Evolutionary conservation across 2,888 invertebrate genomes (phyloP).

Genomic region (Drosophila conformis): DNA sequence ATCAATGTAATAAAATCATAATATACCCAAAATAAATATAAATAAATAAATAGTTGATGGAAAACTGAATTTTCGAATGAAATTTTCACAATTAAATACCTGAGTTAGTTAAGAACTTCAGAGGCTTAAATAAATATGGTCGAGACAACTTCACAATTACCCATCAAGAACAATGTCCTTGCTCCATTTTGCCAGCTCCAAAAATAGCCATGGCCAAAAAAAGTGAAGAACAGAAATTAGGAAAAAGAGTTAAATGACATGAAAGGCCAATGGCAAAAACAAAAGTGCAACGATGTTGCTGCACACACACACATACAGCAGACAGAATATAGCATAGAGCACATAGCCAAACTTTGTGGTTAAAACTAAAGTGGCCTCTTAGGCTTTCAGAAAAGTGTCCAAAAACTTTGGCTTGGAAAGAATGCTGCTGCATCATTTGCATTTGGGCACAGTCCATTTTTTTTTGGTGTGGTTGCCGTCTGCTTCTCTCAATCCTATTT

Average conservation of each 20-base stretch:
- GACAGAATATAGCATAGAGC: slow-evolving; percentile 14
- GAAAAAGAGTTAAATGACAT: slow-evolving; percentile 73
- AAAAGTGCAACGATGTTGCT: slow-evolving; percentile 74
- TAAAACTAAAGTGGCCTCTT: slow-evolving; percentile 78
- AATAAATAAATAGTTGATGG: neutral
- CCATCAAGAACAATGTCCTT: slow-evolving; percentile 56
- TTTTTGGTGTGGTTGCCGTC: slow-evolving; percentile 29
- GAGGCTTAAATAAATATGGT: slow-evolving; percentile 42
- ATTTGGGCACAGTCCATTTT: slow-evolving; percentile 41
- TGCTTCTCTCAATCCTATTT: slow-evolving; percentile 21
- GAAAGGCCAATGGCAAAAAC: slow-evolving; percentile 69
- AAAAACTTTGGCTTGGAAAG: slow-evolving; percentile 67
- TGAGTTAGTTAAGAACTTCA: slow-evolving; percentile 42
- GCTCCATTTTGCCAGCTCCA: slow-evolving; percentile 24
- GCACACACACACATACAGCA: neutral
- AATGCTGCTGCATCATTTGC: slow-evolving; percentile 64
- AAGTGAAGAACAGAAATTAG: slow-evolving; percentile 18
- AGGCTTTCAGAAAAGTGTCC: slow-evolving; percentile 76
- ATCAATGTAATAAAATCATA: slow-evolving; percentile 45
- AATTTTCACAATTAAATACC: neutral
- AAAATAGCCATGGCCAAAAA: slow-evolving; percentile 6
- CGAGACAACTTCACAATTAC: slow-evolving; percentile 36
- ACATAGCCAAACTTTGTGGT: slow-evolving; percentile 66
- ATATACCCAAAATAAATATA: slow-evolving; percentile 18
- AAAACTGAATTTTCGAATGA: neutral